Base-by-base conservation (phyloP, 2,888 invertebrate species). In the Leistus spinibarbis region DNA sequence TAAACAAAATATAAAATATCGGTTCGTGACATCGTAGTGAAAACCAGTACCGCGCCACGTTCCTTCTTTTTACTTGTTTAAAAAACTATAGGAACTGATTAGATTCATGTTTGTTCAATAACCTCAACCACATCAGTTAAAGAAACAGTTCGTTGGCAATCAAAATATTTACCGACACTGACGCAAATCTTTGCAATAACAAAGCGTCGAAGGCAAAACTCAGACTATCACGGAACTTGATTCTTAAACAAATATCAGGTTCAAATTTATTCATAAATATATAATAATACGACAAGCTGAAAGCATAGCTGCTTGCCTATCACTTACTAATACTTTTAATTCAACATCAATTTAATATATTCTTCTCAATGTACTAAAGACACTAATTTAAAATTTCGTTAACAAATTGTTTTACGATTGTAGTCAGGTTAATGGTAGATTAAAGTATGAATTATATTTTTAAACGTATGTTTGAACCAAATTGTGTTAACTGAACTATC, bases 1-100 rank as follows among this genome's bases (percentile, higher is more conserved):
- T 57, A 68, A 68, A 68, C 68, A 68, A 68, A n/a, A 56, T 68
- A 24, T 24, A 68, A 68, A 68, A 54, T 56, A 54, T 54, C 56
- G 17, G 68, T 68, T 56, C 68, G 68, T 68, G 68, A 56, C 68
- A 20, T 23, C 16, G 16, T 62, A 22, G 62, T 62, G n/a, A 62
- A 24, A 20, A 5, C 20, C 24, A 19, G 13, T 24, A 20, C 62
- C 62, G 62, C 62, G 9, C n/a, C 62, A 13, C 40, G 40, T 40
- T 40, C 7, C 40, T 1, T 40, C 40, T 40, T 40, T 40, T 40
- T 1, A 13, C 40, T n/a, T n/a, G 7, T 40, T 40, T 3, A 7
- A 40, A 40, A 13, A 40, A 40, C 40, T 40, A 40, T 40, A 2
- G 10, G 13, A 40, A 40, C 40, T 7, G 40, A 5, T 13, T 7